A percentile compares a stretch with the other conserved stretches of the same genome.
phyloP scores from a whole-genome alignment of 2,797 vertebrate species.

The Halcyon smyrnensis region DNA sequence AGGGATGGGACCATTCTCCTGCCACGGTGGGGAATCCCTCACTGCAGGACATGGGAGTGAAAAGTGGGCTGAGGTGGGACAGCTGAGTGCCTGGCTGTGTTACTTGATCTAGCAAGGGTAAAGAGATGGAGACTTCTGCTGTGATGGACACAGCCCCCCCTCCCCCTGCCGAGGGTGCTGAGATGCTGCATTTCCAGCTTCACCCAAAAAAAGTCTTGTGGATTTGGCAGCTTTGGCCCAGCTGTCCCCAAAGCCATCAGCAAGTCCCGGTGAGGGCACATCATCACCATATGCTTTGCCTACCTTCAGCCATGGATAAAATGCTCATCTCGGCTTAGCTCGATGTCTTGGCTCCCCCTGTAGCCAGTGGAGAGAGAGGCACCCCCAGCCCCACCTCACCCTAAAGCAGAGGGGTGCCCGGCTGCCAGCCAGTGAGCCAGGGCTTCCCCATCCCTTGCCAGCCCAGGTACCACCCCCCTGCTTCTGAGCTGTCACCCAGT shows the following conservation, averaged over 20 bases:
- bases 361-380: constrained; percentile 50
- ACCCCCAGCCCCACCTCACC: neutral
- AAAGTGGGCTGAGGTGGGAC: neutral
- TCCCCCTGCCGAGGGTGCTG: accelerated
- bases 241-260: neutral
- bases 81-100: accelerated
- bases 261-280: neutral
- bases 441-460: neutral
- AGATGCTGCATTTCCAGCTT: neutral
- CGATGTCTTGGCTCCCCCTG: constrained; percentile 66
- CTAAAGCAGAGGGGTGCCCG: neutral
- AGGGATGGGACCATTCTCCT: accelerated
- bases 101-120: neutral
- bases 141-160: accelerated
- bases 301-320: neutral
- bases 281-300: neutral
- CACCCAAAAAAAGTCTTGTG: accelerated
- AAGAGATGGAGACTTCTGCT: neutral
- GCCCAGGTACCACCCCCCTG: neutral
- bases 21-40: accelerated
- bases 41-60: accelerated
- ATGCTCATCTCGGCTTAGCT: neutral
- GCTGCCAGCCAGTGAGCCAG: neutral
- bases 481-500: neutral
- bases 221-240: neutral